These are phyloP conservation scores for Neolamprologus sp. DNA, from an alignment of 2,113 vertebrate species.

Conservation along the genomic window DNA sequence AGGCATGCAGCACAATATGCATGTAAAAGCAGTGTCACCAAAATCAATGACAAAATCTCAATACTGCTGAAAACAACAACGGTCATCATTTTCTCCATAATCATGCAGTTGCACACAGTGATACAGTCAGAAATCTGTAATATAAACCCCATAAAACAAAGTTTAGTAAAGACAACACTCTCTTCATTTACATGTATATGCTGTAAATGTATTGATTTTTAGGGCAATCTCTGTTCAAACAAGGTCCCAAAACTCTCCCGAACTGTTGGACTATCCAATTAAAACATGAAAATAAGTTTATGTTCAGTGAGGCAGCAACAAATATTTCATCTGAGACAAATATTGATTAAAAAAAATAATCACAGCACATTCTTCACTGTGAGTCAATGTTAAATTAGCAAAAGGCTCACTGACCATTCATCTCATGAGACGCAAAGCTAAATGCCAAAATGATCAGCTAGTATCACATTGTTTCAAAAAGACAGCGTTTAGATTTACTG, in stretches of 20 bases:
- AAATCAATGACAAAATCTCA: not conserved
- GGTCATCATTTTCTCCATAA: not conserved
- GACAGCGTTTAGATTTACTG: not conserved
- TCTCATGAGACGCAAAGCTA: not conserved
- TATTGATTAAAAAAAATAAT: not conserved
- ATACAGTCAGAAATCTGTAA: not conserved
- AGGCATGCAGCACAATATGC: not conserved
- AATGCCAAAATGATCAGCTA: not conserved
- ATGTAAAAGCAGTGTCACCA: not conserved
- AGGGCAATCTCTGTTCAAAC: not conserved
- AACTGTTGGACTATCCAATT: not conserved
- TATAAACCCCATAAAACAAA: not conserved
- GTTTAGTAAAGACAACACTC: not conserved
- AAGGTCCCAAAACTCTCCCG: not conserved
- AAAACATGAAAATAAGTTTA: not conserved
- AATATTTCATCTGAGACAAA: not conserved
- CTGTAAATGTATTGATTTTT: not conserved
- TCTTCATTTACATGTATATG: not conserved
- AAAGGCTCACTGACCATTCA: not conserved
- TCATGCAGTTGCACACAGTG: not conserved
- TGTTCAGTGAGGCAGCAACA: not conserved
- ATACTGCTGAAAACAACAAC: not conserved
- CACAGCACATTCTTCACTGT: not conserved
- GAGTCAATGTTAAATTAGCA: not conserved
- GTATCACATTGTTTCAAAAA: not conserved